Evolutionary conservation across 2,113 vertebrate species (phyloP).

Genomic region (Dasypus novemcinctus): DNA sequence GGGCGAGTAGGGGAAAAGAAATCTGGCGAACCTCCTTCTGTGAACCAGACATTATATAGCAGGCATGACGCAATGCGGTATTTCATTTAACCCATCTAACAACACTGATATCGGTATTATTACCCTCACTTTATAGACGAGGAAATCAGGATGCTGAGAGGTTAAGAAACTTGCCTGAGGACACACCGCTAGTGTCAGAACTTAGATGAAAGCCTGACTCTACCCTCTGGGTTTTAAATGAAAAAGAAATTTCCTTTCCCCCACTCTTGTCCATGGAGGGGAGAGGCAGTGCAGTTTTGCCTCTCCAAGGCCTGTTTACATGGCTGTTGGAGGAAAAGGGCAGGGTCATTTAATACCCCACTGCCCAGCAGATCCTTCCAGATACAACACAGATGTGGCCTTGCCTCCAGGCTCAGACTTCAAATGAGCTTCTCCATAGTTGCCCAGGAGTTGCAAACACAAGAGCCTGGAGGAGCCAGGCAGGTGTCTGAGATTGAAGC

Average conservation of each 20-base stretch:
- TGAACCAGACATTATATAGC: rapidly evolving
- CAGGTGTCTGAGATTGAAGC: not conserved
- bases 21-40: not conserved
- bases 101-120: too few relatives aligned
- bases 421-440: not conserved
- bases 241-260: not conserved
- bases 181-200: not conserved
- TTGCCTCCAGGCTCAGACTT: not conserved
- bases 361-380: not conserved
- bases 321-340: not conserved
- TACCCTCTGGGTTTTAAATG: rapidly evolving
- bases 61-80: rapidly evolving
- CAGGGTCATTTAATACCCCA: not conserved
- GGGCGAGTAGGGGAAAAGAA: not conserved
- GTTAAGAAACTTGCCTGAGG: not conserved
- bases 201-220: not conserved
- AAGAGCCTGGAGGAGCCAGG: not conserved
- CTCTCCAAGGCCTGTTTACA: not conserved
- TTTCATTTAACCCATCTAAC: not conserved
- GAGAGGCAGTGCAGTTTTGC: not conserved
- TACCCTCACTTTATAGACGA: not conserved
- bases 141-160: not conserved
- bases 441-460: not conserved
- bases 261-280: not conserved
- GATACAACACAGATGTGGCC: not conserved